Evolutionary conservation across 2,888 invertebrate genomes (phyloP), one percentile per base, ranked within the genome.

Genomic region (Priapulus caudatus): DNA sequence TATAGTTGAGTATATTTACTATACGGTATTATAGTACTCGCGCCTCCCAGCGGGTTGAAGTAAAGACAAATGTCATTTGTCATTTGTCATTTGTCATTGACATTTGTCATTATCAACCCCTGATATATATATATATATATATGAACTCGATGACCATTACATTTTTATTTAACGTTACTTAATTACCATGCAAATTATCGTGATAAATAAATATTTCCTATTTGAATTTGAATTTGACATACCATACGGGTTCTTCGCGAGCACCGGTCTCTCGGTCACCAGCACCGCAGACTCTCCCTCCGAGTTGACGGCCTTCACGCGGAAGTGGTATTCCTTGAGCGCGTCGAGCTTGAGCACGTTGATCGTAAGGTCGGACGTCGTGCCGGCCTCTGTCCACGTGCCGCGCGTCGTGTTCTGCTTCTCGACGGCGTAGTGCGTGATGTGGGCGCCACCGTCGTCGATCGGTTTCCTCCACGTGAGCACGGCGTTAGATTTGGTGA

Each of bases 221-320:
- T n/a, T n/a, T n/a, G n/a, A n/a, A n/a, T n/a, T n/a, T n/a, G n/a
- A n/a, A n/a, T n/a, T n/a, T n/a, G n/a, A 33, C 64, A 57, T 58
- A 72, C 71, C 75, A 62, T 69, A 75, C 52, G 75, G 75, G 70
- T 75, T 75, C 61, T 75, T 76, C 50, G 75, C 75, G n/a, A 71
- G 63, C 50, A 72, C 66, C 1, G 67, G 57, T 57, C 68, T 67
- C 18, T 62, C 61, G 4, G 73, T 71, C 52, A 71, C 71, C 48
- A 72, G 60, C 2, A 75, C 74, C 53, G 74, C 73, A 20, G 74
- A 70, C 24, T 70, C 65, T 33, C 73, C 73, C 51, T 67, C 71
- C 52, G 67, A 63, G 59, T 75, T 75, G 48, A 72, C 67, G 10
- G 74, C 75, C 49, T 71, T 71, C 43, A 75, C 74, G 20, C 74